phyloP scores from a whole-genome alignment of 2,113 vertebrate species.

The Lophura nycthemera region DNA sequence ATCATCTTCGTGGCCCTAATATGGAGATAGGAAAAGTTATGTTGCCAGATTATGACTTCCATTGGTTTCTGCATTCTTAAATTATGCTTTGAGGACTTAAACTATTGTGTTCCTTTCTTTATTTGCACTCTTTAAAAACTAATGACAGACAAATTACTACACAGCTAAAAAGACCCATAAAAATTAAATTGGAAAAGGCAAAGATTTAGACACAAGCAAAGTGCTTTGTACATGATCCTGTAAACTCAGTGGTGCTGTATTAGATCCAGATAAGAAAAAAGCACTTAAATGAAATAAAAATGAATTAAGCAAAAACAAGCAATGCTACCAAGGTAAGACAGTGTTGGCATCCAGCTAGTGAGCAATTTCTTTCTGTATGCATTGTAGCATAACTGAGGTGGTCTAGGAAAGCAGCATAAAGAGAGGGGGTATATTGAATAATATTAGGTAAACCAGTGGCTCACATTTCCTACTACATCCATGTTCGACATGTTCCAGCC shows the following conservation, averaged over 20 bases:
- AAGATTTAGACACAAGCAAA: constrained; percentile 2
- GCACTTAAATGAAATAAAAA: not conserved
- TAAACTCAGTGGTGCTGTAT: not conserved
- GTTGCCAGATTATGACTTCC: not conserved
- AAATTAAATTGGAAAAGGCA: constrained; percentile 22
- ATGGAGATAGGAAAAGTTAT: not conserved
- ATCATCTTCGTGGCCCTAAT: too few relatives aligned
- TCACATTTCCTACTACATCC: not conserved
- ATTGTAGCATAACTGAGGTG: not conserved
- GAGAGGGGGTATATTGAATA: not conserved
- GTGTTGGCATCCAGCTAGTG: not conserved
- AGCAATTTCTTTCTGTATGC: not conserved
- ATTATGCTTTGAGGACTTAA: not conserved
- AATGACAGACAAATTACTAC: not conserved
- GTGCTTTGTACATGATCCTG: not conserved
- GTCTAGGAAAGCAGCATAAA: not conserved
- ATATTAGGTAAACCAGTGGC: not conserved
- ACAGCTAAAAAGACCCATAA: not conserved
- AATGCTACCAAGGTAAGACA: not conserved
- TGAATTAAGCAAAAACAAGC: not conserved
- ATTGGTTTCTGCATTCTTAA: not conserved
- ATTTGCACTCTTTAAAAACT: not conserved
- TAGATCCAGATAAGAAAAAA: not conserved
- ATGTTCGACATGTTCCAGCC: not conserved
- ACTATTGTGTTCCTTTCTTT: not conserved